Evolutionary conservation across 1,140 invertebrate species (phyloP), one percentile per base, ranked within the genome.

Genomic region (Arion vulgaris): DNA sequence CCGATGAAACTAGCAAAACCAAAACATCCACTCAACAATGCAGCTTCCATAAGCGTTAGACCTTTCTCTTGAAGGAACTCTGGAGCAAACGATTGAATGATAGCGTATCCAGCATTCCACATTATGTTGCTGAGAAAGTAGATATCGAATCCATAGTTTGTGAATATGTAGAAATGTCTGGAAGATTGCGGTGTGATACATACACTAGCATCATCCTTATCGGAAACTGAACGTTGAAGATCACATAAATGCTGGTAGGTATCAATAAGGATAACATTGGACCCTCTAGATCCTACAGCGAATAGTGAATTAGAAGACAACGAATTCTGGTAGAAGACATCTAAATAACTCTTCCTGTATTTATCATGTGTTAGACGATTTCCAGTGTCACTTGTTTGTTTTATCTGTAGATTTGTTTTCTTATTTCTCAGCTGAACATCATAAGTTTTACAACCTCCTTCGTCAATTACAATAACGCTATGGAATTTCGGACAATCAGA

Each of bases 81-180:
- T 9, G 88, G 86, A 23, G 74, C 86, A 80, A 89, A 86, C 0
- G 90, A 68, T 62, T 88, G 75, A 9, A 87, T 38, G 17, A 89
- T 86, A 28, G 79, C 84, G 17, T 81, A 82, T 2, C 86, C 87
- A 28, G 87, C 85, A 76, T 91, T 91, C 90, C 90, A 91, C 45
- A 89, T 77, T 11, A 90, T 85, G 71, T 89, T 90, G 38, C 88
- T 89, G 51, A 90, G 28, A 77, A 87, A 88, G 73, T 87, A 91
- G 2, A 91, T 82, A 38, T 87, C 74, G 73, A 91, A 91, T 39
- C 86, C 80, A 19, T 87, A 57, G 80, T 88, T 86, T 28, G 83
- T 83, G 26, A 90, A 85, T n/a, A 88, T 80, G 28, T 78, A 74
- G 57, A 85, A 77, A 72, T 87, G 83, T 69, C 83, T 78, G 78